phyloP scores from a whole-genome alignment of 2,888 invertebrate genomes.

The Anthophora plumipes region DNA sequence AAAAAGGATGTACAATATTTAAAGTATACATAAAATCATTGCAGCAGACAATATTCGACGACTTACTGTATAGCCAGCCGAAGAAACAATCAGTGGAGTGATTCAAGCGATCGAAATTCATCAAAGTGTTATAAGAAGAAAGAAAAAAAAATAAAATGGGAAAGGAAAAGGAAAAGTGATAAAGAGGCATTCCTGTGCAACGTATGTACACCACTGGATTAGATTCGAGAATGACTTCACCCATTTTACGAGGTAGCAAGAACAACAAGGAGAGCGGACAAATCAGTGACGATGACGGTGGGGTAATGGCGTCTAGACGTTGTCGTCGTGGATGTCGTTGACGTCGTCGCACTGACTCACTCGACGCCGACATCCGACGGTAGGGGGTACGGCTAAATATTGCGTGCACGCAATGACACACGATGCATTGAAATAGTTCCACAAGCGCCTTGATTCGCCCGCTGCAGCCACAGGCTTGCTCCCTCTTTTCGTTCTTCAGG shows the following conservation, averaged over 20 bases:
- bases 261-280: slow-evolving; percentile 63
- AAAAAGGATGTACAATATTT: too few species aligned
- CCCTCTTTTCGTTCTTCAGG: slow-evolving; percentile 55
- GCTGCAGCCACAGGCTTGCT: slow-evolving; percentile 58
- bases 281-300: slow-evolving; percentile 76
- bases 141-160: too few species aligned
- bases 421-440: slow-evolving; percentile 78
- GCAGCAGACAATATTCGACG: too few species aligned
- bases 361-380: slow-evolving; percentile 73
- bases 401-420: slow-evolving; percentile 82
- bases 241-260: slow-evolving; percentile 64
- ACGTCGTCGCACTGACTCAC: slow-evolving; percentile 78
- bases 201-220: slow-evolving; percentile 8
- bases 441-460: slow-evolving; percentile 72
- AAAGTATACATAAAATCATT: too few species aligned
- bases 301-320: slow-evolving; percentile 77
- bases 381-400: slow-evolving; percentile 77
- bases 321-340: slow-evolving; percentile 63
- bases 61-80: too few species aligned
- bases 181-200: not conserved
- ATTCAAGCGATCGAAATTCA: too few species aligned
- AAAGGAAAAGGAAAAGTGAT: too few species aligned
- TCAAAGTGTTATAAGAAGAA: too few species aligned
- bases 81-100: too few species aligned
- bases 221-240: slow-evolving; percentile 66